A percentile compares a stretch with the other conserved stretches of the same genome.
Evolutionary conservation across 1,140 invertebrate genomes (phyloP).

Genomic region (Euglossa dilemma): DNA sequence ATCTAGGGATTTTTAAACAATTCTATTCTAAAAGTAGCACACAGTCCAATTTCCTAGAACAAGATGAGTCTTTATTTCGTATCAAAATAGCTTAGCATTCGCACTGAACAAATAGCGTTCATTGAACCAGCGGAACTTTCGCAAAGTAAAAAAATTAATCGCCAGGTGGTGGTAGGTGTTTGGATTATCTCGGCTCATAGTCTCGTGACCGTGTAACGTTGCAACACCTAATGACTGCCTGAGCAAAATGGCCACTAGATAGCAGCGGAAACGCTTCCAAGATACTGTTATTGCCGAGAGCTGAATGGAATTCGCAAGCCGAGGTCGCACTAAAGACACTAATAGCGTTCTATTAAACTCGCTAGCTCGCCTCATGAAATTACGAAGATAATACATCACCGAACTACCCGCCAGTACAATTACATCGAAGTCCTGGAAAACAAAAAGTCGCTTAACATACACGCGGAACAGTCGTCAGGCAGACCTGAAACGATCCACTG

Average conservation of each 20-base stretch:
- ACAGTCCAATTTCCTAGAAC: too few relatives aligned
- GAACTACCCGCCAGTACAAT: not conserved
- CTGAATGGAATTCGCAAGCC: constrained; percentile 13
- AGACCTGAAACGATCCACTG: not conserved
- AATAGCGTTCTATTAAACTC: constrained; percentile 13
- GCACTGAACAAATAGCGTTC: not conserved
- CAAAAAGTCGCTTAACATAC: not conserved
- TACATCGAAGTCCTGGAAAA: not conserved
- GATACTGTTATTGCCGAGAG: constrained; percentile 23
- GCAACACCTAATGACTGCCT: constrained; percentile 18
- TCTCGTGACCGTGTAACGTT: constrained; percentile 21
- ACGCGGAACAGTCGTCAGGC: not conserved
- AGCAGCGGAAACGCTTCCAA: not conserved
- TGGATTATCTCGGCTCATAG: constrained; percentile 14
- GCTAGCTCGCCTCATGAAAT: not conserved
- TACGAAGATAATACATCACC: not conserved
- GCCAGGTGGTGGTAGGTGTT: not conserved
- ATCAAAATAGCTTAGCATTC: not conserved
- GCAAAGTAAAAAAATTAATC: constrained; percentile 11
- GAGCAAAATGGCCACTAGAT: constrained; percentile 9
- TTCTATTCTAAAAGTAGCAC: too few relatives aligned
- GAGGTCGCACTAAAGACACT: not conserved
- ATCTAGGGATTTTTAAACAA: too few relatives aligned
- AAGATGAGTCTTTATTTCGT: not conserved
- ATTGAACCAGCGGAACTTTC: not conserved